Base-by-base conservation (phyloP, 1,140 invertebrate species). In the Saccostrea echinata region DNA sequence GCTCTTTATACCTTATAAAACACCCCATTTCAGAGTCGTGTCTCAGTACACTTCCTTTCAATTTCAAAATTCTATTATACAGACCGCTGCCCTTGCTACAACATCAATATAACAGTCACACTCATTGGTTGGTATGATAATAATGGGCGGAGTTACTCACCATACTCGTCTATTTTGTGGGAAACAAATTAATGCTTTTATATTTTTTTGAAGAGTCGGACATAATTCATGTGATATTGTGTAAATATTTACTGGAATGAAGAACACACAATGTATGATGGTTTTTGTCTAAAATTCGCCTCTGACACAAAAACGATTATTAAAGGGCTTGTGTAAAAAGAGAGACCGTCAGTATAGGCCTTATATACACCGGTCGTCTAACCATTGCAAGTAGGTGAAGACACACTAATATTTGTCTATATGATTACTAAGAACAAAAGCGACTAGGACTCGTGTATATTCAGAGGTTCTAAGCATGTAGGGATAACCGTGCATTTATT, bases 121-220 rank as follows among this genome's bases (percentile, higher is more conserved):
- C 51, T 83, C 35, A 83, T 83, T 83, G 81, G 81, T 83, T 53
- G 51, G 81, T 35, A 83, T 83, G 35, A 83, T 83, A 52, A 83
- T 24, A 83, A 35, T 52, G 43, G 81, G 81, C 81, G 81, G 35
- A 53, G 81, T 24, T 53, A 83, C 35, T 16, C 81, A 33, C 35
- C 51, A 52, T 27, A 27, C 35, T 21, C 51, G 21, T 83, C 18
- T 83, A 52, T 53, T 52, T 52, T 83, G 18, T 52, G 35, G 12
- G 51, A 52, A 52, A 83, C 18, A 52, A 83, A 51, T 52, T 52
- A 83, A 51, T 83, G 81, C 81, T n/a, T 53, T 83, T 52, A 53
- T 83, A 53, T 52, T 21, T 83, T 82, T 83, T 80, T 33, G 18
- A 83, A 21, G 81, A 83, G 35, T 83, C 43, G 51, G n/a, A n/a